Evolutionary conservation across 2,888 invertebrate genomes (phyloP).

Genomic region (Megaustenia siamemsis): DNA sequence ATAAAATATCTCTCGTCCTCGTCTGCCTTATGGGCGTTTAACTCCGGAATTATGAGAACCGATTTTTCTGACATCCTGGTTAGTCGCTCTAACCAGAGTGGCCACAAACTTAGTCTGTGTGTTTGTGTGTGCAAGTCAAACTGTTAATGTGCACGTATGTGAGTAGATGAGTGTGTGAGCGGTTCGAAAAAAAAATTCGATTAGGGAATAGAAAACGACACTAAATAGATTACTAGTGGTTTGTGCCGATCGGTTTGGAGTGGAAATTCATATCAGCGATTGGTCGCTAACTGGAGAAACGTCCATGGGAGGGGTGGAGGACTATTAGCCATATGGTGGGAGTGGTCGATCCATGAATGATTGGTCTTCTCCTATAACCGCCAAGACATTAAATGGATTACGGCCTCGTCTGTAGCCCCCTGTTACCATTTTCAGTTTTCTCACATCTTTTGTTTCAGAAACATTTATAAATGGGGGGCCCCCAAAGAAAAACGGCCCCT

Average conservation of each 20-base stretch:
- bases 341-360: slow-evolving; percentile 45
- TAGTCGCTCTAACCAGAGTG: neutral
- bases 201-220: slow-evolving; percentile 13
- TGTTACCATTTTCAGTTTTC: slow-evolving; percentile 30
- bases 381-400: slow-evolving; percentile 51
- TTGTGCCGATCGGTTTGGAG: neutral
- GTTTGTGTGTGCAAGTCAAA: neutral
- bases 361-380: slow-evolving; percentile 41
- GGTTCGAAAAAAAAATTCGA: neutral
- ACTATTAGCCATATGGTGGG: slow-evolving; percentile 53
- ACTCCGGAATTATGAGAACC: slow-evolving; percentile 32
- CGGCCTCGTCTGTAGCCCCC: slow-evolving; percentile 3
- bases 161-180: neutral
- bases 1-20: slow-evolving; percentile 23
- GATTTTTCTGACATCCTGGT: neutral
- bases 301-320: neutral
- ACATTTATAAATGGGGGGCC: neutral
- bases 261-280: slow-evolving; percentile 11
- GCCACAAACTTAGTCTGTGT: neutral
- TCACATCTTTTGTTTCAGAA: slow-evolving; percentile 16
- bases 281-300: slow-evolving; percentile 18
- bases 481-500: neutral
- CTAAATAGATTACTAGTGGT: slow-evolving; percentile 25
- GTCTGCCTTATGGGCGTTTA: slow-evolving; percentile 30
- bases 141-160: neutral